Conservation (phyloP, 2,888 invertebrate species). For the Pomacea canaliculata region DNA sequence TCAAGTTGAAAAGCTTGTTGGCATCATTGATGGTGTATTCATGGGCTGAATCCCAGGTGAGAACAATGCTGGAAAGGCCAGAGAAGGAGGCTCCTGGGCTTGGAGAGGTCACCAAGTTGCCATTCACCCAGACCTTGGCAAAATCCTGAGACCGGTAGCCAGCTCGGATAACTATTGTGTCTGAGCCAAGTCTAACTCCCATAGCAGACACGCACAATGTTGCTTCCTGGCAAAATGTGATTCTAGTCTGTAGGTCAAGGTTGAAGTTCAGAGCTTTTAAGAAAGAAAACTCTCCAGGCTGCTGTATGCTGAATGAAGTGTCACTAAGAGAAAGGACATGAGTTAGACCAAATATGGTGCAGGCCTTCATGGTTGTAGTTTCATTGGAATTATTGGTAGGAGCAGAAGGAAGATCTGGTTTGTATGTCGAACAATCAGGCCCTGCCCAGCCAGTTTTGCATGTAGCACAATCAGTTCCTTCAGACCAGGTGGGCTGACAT, state of each 20-base stretch:
- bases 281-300: conserved; percentile 37
- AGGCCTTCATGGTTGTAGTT: conserved; percentile 1
- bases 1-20: conserved; percentile 4
- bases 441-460: conserved; percentile 39
- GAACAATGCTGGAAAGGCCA: conserved; percentile 9
- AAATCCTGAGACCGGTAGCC: conserved; percentile 25
- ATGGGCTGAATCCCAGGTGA: conserved; percentile 19
- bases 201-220: conserved; percentile 35
- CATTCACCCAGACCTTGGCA: conserved; percentile 34
- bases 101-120: conserved; percentile 9
- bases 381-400: background rate
- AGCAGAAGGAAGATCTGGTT: conserved; percentile 8
- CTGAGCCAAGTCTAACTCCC: conserved; percentile 25
- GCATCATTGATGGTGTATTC: conserved; percentile 17
- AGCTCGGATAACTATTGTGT: conserved; percentile 37
- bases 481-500: conserved; percentile 35
- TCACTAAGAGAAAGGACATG: conserved; percentile 34
- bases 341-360: conserved; percentile 34
- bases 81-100: background rate
- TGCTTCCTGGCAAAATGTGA: conserved; percentile 31
- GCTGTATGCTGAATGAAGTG: conserved; percentile 27
- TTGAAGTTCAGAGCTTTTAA: conserved; percentile 11
- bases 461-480: conserved; percentile 31
- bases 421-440: conserved; percentile 27
- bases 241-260: conserved; percentile 31